A percentile compares a stretch with the other conserved stretches of the same genome.
Conservation (phyloP, 2,888 invertebrate species). For the Drosophila nr. perissopoda region DNA sequence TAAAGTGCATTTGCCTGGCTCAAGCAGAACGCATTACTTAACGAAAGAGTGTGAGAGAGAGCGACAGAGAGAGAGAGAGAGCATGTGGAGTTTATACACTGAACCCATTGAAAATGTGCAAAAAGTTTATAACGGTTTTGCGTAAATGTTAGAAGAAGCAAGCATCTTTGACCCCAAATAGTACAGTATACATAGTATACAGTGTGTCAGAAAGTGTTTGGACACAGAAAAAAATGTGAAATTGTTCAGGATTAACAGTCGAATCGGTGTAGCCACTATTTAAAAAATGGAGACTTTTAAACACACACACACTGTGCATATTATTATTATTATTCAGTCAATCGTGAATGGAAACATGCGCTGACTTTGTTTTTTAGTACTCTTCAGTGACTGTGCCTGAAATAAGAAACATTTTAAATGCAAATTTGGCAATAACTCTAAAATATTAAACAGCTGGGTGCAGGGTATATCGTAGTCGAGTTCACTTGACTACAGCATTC, state of each 20-base stretch:
- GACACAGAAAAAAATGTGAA: too few species aligned
- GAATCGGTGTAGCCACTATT: background rate
- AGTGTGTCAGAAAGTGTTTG: too few species aligned
- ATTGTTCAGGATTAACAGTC: background rate
- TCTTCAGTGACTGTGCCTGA: too few species aligned
- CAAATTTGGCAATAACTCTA: background rate
- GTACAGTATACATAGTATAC: too few species aligned
- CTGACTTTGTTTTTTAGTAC: background rate
- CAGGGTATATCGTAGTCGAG: background rate
- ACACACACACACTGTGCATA: background rate
- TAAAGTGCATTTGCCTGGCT: constrained; percentile 59
- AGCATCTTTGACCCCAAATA: background rate
- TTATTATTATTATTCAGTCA: background rate
- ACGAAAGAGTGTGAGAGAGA: constrained; percentile 5
- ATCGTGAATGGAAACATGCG: background rate
- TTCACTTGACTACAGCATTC: background rate
- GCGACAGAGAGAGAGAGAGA: background rate
- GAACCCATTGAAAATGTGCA: background rate
- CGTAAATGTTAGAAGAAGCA: background rate
- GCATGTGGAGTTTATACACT: background rate
- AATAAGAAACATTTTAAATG: too few species aligned
- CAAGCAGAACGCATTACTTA: constrained; percentile 10
- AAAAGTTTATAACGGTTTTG: background rate
- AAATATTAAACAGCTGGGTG: background rate
- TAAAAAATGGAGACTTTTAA: background rate